Conservation (phyloP, 1,140 invertebrate species). For the Centruroides vittatus region DNA sequence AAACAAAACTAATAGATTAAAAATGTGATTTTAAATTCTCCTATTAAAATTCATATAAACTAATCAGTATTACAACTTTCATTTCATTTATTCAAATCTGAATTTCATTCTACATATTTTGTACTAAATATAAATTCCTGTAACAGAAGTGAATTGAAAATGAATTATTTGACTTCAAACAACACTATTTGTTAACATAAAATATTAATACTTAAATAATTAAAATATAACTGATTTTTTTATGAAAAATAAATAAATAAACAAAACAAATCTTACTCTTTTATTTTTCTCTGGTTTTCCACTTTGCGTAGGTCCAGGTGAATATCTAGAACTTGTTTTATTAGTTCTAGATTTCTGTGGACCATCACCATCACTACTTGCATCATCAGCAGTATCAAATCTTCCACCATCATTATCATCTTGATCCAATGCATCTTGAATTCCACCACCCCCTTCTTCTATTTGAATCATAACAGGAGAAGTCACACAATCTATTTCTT, state of each 20-base stretch:
- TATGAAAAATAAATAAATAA: neutral
- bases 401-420: constrained; percentile 4
- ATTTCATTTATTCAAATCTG: too few relatives aligned
- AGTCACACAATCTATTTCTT: constrained; percentile 7
- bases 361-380: neutral
- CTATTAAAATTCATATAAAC: too few relatives aligned
- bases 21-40: too few relatives aligned
- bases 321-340: constrained; percentile 4
- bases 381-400: constrained; percentile 6
- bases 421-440: constrained; percentile 3
- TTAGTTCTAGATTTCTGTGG: constrained; percentile 3
- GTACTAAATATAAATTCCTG: too few relatives aligned
- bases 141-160: too few relatives aligned
- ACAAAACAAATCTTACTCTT: neutral
- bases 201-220: too few relatives aligned
- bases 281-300: constrained; percentile 4
- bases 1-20: too few relatives aligned
- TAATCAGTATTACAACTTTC: too few relatives aligned
- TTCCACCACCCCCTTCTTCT: constrained; percentile 8
- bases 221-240: too few relatives aligned
- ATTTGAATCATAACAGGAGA: constrained; percentile 15
- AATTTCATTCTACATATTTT: too few relatives aligned
- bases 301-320: neutral
- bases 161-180: too few relatives aligned
- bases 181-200: too few relatives aligned